Percentiles rank a stretch among this genome's conserved stretches.
Evolutionary conservation across 2,113 vertebrate genomes (phyloP).

Genomic region (Phylloscopus trochiloides): DNA sequence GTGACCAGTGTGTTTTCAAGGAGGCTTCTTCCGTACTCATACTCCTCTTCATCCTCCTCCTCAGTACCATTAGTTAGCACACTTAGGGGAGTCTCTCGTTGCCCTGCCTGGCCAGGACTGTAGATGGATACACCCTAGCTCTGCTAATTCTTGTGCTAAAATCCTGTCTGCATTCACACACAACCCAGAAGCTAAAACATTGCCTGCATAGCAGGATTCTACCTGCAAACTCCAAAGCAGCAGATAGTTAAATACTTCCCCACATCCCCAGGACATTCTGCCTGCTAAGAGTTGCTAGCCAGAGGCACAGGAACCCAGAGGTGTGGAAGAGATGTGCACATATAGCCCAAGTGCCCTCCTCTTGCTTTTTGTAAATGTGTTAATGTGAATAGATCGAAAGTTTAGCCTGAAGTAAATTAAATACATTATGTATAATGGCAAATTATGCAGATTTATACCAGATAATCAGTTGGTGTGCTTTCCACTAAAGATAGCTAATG

Average conservation of each 20-base stretch:
- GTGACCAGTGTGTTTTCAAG: not conserved
- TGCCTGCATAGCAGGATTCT: not conserved
- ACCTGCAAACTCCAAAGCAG: not conserved
- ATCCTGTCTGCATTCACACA: not conserved
- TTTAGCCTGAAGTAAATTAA: slow-evolving; percentile 12
- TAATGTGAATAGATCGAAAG: not conserved
- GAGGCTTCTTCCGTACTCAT: not conserved
- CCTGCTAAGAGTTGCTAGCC: not conserved
- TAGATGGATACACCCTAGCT: not conserved
- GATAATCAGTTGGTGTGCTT: not conserved
- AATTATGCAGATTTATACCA: slow-evolving; percentile 35
- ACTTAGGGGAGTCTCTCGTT: not conserved
- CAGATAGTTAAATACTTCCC: not conserved
- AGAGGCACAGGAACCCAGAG: not conserved
- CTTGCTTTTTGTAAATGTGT: not conserved
- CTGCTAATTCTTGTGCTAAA: not conserved
- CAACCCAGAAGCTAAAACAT: not conserved
- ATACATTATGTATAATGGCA: slow-evolving; percentile 13
- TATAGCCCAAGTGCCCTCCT: not conserved
- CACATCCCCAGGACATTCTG: not conserved
- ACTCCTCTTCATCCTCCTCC: not conserved
- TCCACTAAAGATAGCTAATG: not conserved
- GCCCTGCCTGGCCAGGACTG: not conserved
- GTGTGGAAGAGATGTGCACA: not conserved
- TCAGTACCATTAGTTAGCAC: not conserved